Evolutionary conservation across 2,113 vertebrate genomes (phyloP), one percentile per base, ranked within the genome.

Genomic region (Chloebia gouldiae): DNA sequence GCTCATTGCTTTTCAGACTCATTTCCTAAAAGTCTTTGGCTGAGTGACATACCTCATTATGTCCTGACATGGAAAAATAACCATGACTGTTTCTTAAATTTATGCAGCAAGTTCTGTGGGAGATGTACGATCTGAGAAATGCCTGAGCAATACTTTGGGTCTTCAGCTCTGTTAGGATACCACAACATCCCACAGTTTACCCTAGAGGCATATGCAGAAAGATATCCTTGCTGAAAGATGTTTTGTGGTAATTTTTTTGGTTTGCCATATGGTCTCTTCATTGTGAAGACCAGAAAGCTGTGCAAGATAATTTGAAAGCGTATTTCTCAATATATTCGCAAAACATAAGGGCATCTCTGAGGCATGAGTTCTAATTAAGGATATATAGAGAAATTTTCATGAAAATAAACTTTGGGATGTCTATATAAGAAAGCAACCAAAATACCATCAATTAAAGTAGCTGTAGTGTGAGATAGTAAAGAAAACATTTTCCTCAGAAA

Each of bases 11-110:
- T 96, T 90, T 59, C 87, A 88, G 39, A 37, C 81, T 94, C 89
- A 91, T 95, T 96, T 97, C 95, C 94, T 94, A 90, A 65, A 85
- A 91, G 75, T 59, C 59, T 87, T 95, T 95, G 81, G 54, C 70
- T 72, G 71, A 90, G 30, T 51, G 86, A 93, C 82, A 95, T 30
- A 61, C 4, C 23, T 95, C 30, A 1, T 91, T 90, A 76, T 73
- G 59, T 30, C 45, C 47, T 72, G 70, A 91, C 81, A 85, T 82
- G 75, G 70, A 95, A 97, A 89, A 95, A 82, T 65, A 88, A 87
- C 71, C 56, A 25, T 66, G 76, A 27, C n/a, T 86, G 60, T 88
- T 87, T 81, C 63, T 92, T 91, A 31, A 65, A 73, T 82, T 89
- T 87, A 71, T 79, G 59, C 90, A 93, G 40, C 28, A 82, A 54